Evolutionary conservation across 2,113 vertebrate genomes (phyloP).

Genomic region (Eira barbara): DNA sequence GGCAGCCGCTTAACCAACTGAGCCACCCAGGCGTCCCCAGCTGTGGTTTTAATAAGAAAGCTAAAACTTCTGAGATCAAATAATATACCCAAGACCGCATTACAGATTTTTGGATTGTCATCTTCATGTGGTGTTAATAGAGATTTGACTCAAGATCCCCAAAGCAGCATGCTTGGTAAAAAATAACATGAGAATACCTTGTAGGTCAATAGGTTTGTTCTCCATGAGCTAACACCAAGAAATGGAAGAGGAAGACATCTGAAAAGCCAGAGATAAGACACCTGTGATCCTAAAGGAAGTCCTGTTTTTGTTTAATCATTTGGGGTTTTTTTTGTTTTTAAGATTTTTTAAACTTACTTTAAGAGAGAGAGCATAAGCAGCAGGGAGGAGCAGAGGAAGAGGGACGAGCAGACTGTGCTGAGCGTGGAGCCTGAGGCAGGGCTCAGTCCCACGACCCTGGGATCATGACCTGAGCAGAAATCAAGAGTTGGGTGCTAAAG

Average conservation of each 20-base stretch:
- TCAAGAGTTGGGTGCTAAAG: neutral
- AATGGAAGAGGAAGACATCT: neutral
- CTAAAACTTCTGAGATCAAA: neutral
- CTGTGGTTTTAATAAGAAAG: neutral
- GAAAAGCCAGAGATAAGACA: neutral
- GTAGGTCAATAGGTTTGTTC: neutral
- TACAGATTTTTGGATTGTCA: neutral
- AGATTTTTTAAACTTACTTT: neutral
- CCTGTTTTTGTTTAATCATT: neutral
- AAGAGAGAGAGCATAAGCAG: neutral
- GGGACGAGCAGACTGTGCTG: neutral
- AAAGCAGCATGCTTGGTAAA: neutral
- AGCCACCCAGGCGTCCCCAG: too few species aligned
- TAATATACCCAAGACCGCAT: neutral
- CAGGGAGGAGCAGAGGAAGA: neutral
- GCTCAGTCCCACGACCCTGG: neutral
- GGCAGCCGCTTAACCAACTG: too few species aligned
- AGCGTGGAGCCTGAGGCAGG: neutral
- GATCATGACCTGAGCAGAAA: neutral
- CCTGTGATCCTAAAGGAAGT: neutral
- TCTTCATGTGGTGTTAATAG: neutral
- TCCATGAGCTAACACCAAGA: neutral
- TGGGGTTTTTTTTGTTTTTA: neutral
- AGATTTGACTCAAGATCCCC: neutral
- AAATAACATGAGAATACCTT: neutral